phyloP scores from a whole-genome alignment of 2,113 vertebrate species.

The Perccottus glenii region DNA sequence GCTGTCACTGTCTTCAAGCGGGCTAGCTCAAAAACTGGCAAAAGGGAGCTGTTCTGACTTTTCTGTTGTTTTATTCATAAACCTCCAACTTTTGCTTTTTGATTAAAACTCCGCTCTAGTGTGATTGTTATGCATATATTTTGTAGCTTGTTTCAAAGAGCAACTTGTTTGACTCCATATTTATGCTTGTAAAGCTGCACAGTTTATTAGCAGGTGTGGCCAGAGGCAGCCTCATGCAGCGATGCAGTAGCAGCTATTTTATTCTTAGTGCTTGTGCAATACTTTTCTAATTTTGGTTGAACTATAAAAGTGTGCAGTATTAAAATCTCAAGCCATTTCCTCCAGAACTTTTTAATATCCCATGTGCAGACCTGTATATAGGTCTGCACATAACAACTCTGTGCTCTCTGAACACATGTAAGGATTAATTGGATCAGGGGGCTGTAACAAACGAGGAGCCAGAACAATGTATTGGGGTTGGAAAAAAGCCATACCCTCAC shows the following conservation, averaged over 20 bases:
- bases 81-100: not conserved
- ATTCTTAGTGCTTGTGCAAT: conserved; percentile 16
- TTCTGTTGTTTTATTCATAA: conserved; percentile 5
- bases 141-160: not conserved
- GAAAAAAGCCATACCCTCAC: not conserved
- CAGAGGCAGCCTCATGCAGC: conserved; percentile 14
- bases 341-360: conserved; percentile 11
- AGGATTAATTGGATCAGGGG: not conserved
- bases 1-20: conserved; percentile 39
- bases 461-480: not conserved
- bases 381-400: too few species aligned
- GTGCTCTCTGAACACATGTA: not conserved
- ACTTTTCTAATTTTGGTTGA: conserved; percentile 31
- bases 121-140: conserved; percentile 2
- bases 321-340: conserved; percentile 12
- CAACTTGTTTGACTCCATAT: conserved; percentile 20
- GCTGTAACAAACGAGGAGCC: not conserved
- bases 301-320: conserved; percentile 9
- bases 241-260: conserved; percentile 35
- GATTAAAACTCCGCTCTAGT: not conserved
- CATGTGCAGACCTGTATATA: not conserved
- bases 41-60: not conserved
- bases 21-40: not conserved
- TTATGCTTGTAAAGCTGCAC: conserved; percentile 14
- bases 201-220: conserved; percentile 41